A percentile compares a stretch with the other conserved stretches of the same genome.
Conservation (phyloP, 2,797 vertebrate species). For the Loriculus beryllinus region DNA sequence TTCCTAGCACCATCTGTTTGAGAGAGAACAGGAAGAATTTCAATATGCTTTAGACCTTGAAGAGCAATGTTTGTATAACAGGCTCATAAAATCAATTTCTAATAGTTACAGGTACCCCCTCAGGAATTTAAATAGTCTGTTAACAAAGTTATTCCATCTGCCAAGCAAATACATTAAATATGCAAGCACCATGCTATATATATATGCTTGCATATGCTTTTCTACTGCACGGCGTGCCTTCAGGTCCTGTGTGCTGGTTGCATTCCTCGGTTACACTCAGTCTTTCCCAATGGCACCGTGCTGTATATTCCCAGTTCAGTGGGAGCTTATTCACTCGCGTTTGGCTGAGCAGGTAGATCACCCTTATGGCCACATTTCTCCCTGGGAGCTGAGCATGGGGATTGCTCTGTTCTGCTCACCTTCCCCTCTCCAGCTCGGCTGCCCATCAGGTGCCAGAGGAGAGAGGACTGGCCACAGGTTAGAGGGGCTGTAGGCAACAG, state of each 20-base stretch:
- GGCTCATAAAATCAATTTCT: constrained; percentile 78
- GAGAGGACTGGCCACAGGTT: rapidly evolving
- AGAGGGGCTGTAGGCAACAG: background rate
- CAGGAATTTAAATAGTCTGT: constrained; percentile 74
- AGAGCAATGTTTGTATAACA: constrained; percentile 74
- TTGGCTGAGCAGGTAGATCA: background rate
- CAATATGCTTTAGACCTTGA: constrained; percentile 74
- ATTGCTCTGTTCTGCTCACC: rapidly evolving
- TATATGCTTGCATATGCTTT: background rate
- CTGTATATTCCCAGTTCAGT: rapidly evolving
- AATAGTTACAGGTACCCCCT: constrained; percentile 77
- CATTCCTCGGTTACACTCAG: rapidly evolving
- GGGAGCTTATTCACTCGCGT: background rate
- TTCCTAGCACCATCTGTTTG: constrained; percentile 79
- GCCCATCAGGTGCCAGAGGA: rapidly evolving
- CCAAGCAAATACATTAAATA: constrained; percentile 59
- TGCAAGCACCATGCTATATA: background rate
- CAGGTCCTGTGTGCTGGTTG: rapidly evolving
- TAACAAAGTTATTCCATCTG: constrained; percentile 76
- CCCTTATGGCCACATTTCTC: background rate
- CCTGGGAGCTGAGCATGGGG: rapidly evolving
- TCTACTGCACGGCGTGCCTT: rapidly evolving
- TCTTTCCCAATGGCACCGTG: background rate
- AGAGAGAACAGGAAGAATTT: constrained; percentile 78
- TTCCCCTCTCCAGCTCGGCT: rapidly evolving